A percentile compares a stretch with the other conserved stretches of the same genome.
Evolutionary conservation across 1,140 invertebrate species (phyloP).

Genomic region (Branchinecta lindahli): DNA sequence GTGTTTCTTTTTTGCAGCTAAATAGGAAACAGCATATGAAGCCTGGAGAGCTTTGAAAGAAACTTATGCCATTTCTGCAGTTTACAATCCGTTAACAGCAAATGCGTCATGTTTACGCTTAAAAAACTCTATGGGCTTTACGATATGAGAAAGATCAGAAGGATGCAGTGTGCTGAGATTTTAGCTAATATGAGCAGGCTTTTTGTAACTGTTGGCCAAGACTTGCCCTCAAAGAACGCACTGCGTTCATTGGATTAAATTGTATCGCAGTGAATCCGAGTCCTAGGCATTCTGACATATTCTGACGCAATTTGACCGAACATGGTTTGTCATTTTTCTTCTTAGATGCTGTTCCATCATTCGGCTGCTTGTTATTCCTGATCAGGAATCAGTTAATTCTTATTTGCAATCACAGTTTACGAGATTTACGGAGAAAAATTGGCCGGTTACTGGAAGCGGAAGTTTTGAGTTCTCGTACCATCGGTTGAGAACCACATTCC

Average conservation of each 20-base stretch:
- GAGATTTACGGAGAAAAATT: too few species aligned
- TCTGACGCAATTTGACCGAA: too few species aligned
- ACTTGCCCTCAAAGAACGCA: constrained; percentile 4
- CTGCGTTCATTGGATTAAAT: constrained; percentile 8
- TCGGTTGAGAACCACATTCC: too few species aligned
- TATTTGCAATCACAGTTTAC: too few species aligned
- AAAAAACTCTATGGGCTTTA: constrained; percentile 5
- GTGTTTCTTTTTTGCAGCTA: constrained; percentile 1
- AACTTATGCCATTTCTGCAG: background rate
- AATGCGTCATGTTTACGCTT: constrained; percentile 1
- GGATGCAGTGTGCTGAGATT: background rate
- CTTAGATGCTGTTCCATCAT: too few species aligned
- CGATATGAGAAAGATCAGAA: too few species aligned
- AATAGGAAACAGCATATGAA: constrained; percentile 9
- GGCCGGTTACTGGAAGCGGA: too few species aligned
- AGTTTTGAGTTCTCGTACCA: too few species aligned
- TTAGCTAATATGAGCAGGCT: background rate
- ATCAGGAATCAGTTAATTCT: too few species aligned
- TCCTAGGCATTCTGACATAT: constrained; percentile 8
- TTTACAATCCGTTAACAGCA: background rate
- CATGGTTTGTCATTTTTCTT: too few species aligned
- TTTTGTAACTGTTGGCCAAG: background rate
- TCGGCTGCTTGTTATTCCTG: too few species aligned
- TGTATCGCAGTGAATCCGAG: background rate
- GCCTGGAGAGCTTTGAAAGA: constrained; percentile 7